Conservation (phyloP, 2,797 vertebrate genomes). For the Pantherophis alleghaniensis region DNA sequence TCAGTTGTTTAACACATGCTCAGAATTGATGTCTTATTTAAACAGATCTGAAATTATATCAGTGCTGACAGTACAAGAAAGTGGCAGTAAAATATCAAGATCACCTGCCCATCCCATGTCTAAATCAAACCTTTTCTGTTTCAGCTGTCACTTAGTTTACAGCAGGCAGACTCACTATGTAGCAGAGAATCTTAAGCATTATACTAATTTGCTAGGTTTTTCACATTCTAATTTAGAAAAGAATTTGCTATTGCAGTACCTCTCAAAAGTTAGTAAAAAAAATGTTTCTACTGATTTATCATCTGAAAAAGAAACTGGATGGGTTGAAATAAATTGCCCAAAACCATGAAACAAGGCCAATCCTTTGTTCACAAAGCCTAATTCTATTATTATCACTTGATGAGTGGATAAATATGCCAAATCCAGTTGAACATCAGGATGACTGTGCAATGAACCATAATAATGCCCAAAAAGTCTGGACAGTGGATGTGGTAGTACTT, state of each 20-base stretch:
- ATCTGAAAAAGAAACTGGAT: constrained; percentile 1
- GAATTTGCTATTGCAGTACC: not conserved
- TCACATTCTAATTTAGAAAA: constrained; percentile 8
- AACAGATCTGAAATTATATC: not conserved
- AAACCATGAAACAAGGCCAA: constrained; percentile 2
- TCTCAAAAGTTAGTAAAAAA: not conserved
- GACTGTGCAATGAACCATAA: not conserved
- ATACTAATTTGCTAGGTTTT: not conserved
- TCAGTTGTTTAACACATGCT: constrained; percentile 12
- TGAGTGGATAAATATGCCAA: not conserved
- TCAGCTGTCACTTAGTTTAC: not conserved
- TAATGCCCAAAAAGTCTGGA: not conserved
- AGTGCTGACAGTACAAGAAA: not conserved
- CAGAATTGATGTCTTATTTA: constrained; percentile 7
- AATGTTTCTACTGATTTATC: constrained; percentile 8
- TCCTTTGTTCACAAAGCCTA: not conserved
- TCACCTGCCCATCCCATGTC: not conserved
- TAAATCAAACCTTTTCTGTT: not conserved
- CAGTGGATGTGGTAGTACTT: not conserved
- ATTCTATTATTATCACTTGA: constrained; percentile 22
- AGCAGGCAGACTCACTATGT: not conserved
- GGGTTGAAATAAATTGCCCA: constrained; percentile 16
- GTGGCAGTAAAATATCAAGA: not conserved
- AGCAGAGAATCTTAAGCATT: not conserved
- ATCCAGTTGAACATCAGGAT: not conserved